A percentile compares a stretch with the other conserved stretches of the same genome.
Conservation (phyloP, 2,888 invertebrate species). For the Sylvicola fuscatus region DNA sequence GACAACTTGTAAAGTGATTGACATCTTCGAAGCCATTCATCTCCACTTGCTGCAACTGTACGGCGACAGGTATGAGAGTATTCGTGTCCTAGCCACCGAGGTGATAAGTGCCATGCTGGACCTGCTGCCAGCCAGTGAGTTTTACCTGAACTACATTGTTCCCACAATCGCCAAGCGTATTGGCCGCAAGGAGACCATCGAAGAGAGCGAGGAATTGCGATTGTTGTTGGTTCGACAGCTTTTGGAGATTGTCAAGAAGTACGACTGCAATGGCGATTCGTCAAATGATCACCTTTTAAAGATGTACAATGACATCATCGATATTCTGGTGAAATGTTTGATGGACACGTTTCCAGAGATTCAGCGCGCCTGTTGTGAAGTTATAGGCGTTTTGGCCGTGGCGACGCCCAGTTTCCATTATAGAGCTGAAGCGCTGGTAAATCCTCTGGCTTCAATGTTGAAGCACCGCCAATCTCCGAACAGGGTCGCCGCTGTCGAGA, state of each 20-base stretch:
- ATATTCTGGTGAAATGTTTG: slow-evolving; percentile 48
- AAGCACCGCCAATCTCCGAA: slow-evolving; percentile 69
- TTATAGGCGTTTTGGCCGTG: slow-evolving; percentile 42
- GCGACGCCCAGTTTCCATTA: slow-evolving; percentile 50
- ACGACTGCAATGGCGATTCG: slow-evolving; percentile 31
- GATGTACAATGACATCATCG: slow-evolving; percentile 36
- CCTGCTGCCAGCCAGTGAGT: slow-evolving; percentile 41
- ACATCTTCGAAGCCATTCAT: slow-evolving; percentile 18
- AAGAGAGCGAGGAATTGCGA: slow-evolving; percentile 62
- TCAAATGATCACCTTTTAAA: slow-evolving; percentile 21
- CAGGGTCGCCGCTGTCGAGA: slow-evolving; percentile 48
- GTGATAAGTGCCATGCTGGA: slow-evolving; percentile 16
- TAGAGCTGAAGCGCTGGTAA: slow-evolving; percentile 49
- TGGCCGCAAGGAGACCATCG: slow-evolving; percentile 49
- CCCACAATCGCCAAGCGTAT: slow-evolving; percentile 58
- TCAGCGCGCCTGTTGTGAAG: slow-evolving; percentile 54
- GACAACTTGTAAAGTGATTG: slow-evolving; percentile 4
- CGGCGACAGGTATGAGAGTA: slow-evolving; percentile 20
- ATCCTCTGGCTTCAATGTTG: slow-evolving; percentile 50
- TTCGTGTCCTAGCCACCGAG: slow-evolving; percentile 15
- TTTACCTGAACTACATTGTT: slow-evolving; percentile 51
- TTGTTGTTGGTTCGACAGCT: slow-evolving; percentile 43
- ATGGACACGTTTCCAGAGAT: slow-evolving; percentile 63
- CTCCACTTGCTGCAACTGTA: slow-evolving; percentile 22
- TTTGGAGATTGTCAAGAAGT: slow-evolving; percentile 40